phyloP scores from a whole-genome alignment of 2,888 invertebrate species.

The Hydraecia micacea region DNA sequence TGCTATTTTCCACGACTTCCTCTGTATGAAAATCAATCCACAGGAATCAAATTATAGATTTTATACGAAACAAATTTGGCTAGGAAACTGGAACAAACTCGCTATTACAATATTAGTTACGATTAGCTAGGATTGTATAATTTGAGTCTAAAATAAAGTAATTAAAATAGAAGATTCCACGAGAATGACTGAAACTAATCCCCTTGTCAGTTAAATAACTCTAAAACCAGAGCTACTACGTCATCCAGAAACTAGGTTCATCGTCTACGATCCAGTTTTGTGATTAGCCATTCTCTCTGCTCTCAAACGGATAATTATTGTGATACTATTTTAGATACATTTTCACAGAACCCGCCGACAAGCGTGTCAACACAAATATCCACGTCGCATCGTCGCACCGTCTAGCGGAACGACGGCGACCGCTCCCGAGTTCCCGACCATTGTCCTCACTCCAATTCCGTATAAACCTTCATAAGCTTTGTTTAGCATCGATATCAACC shows the following conservation, averaged over 20 bases:
- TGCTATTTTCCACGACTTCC: neutral
- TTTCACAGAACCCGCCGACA: constrained; percentile 64
- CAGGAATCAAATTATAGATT: constrained; percentile 18
- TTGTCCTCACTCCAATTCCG: constrained; percentile 66
- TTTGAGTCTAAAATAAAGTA: constrained; percentile 23
- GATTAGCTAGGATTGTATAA: constrained; percentile 38
- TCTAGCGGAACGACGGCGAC: constrained; percentile 42
- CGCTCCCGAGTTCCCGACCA: constrained; percentile 46
- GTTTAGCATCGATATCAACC: constrained; percentile 69
- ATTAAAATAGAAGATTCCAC: constrained; percentile 27
- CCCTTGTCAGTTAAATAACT: constrained; percentile 41
- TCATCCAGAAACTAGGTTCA: constrained; percentile 53
- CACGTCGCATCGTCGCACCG: constrained; percentile 34
- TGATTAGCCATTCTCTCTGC: constrained; percentile 57
- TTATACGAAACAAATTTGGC: constrained; percentile 15
- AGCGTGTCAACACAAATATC: constrained; percentile 69
- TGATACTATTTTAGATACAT: constrained; percentile 61
- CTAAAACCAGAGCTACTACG: constrained; percentile 31
- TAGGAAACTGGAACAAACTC: constrained; percentile 22
- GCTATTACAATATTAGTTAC: neutral
- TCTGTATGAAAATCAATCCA: neutral
- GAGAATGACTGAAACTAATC: constrained; percentile 35
- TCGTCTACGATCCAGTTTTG: constrained; percentile 55
- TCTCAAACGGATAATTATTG: constrained; percentile 61
- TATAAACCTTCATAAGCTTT: constrained; percentile 69